phyloP scores from a whole-genome alignment of 1,140 invertebrate genomes.

The Saccostrea cuccullata region DNA sequence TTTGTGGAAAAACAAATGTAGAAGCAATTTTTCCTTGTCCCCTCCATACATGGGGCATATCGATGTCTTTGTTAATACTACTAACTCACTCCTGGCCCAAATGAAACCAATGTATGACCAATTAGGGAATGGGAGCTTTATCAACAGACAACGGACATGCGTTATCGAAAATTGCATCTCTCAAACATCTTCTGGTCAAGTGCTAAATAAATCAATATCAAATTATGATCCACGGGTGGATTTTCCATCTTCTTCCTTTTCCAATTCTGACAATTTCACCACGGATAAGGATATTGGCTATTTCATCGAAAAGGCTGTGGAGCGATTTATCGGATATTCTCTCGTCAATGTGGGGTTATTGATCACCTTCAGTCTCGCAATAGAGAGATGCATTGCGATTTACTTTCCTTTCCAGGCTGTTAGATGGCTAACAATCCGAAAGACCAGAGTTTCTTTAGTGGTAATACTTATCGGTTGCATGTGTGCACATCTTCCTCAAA shows the following conservation, averaged over 20 bases:
- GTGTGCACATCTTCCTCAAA: conserved; percentile 32
- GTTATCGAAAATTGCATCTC: background rate
- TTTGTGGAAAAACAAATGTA: background rate
- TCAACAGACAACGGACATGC: background rate
- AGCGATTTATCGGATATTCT: conserved; percentile 34
- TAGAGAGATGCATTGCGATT: conserved; percentile 44
- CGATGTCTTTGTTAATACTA: background rate
- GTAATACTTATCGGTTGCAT: conserved; percentile 9
- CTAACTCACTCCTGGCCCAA: conserved; percentile 15
- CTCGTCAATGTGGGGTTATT: conserved; percentile 35
- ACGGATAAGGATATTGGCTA: background rate
- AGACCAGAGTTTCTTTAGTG: conserved; percentile 26
- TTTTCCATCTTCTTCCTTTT: conserved; percentile 11
- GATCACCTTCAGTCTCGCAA: conserved; percentile 37
- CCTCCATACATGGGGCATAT: background rate
- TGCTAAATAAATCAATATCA: conserved; percentile 25
- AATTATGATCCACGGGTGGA: background rate
- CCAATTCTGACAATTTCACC: background rate
- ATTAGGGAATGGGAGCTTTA: background rate
- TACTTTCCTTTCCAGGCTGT: conserved; percentile 36
- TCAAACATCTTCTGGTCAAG: background rate
- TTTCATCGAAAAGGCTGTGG: conserved; percentile 35
- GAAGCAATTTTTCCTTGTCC: background rate
- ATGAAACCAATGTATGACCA: conserved; percentile 3
- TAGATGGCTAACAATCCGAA: conserved; percentile 10